Conservation (phyloP, 2,888 invertebrate species). For the Drosophila kanekoi region DNA sequence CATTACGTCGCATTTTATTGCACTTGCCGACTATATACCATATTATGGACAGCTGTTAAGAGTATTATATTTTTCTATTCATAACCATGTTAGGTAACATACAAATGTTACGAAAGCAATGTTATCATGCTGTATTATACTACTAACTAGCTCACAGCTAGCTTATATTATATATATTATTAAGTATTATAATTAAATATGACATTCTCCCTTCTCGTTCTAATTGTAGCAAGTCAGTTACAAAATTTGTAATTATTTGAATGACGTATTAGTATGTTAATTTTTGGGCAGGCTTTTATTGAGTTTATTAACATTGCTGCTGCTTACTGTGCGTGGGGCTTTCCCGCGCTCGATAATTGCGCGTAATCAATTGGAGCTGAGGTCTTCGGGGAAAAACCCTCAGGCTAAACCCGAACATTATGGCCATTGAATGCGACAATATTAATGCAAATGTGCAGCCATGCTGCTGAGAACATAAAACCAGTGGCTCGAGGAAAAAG, state of each 20-base stretch:
- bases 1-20: neutral
- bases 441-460: constrained; percentile 6
- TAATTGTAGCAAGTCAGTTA: no score
- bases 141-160: no score
- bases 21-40: neutral
- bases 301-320: neutral
- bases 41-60: no score
- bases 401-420: constrained; percentile 3
- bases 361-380: neutral
- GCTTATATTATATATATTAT: no score
- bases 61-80: no score
- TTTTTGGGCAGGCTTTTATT: neutral
- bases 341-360: constrained; percentile 13
- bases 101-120: no score
- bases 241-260: no score
- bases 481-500: neutral
- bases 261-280: no score
- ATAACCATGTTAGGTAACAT: no score
- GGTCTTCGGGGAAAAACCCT: constrained; percentile 24
- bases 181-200: no score
- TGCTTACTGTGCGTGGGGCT: constrained; percentile 17
- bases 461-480: constrained; percentile 5
- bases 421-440: constrained; percentile 8
- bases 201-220: no score
- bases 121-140: no score